phyloP scores from a whole-genome alignment of 2,113 vertebrate species.

The Porphyrio hochstetteri region DNA sequence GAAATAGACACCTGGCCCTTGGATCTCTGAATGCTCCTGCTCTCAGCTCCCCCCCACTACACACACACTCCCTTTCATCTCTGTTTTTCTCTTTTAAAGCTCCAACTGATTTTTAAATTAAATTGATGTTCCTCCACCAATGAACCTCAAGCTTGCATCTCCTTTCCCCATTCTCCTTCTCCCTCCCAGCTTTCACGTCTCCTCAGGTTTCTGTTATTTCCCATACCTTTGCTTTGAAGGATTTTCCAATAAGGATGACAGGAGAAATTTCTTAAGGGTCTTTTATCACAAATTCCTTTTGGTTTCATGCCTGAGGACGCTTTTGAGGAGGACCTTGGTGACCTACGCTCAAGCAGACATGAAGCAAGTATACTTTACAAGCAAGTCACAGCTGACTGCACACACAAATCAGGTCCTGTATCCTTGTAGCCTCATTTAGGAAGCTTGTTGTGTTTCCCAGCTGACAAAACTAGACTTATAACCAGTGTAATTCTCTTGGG shows the following conservation, averaged over 20 bases:
- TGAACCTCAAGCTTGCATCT: background rate
- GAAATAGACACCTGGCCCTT: background rate
- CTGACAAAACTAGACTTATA: background rate
- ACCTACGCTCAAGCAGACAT: background rate
- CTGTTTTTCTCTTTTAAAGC: background rate
- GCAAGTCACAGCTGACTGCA: background rate
- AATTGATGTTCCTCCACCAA: background rate
- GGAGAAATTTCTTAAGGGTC: background rate
- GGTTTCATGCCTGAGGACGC: background rate
- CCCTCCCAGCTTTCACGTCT: background rate
- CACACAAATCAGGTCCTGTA: background rate
- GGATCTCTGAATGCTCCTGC: background rate
- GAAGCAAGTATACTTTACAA: background rate
- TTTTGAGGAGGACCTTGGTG: background rate
- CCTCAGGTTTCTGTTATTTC: background rate
- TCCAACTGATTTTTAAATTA: background rate
- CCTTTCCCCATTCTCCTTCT: background rate
- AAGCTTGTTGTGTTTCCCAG: background rate
- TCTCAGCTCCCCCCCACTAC: background rate
- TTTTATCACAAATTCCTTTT: slow-evolving; percentile 52
- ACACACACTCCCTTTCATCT: background rate
- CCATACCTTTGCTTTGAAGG: slow-evolving; percentile 4
- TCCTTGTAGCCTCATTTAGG: slow-evolving; percentile 1
- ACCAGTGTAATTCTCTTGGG: background rate
- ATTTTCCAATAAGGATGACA: background rate